A percentile compares a stretch with the other conserved stretches of the same genome.
These are phyloP conservation scores for Urocitellus parryii DNA, from an alignment of 2,113 vertebrate species.

Conservation along the genomic window DNA sequence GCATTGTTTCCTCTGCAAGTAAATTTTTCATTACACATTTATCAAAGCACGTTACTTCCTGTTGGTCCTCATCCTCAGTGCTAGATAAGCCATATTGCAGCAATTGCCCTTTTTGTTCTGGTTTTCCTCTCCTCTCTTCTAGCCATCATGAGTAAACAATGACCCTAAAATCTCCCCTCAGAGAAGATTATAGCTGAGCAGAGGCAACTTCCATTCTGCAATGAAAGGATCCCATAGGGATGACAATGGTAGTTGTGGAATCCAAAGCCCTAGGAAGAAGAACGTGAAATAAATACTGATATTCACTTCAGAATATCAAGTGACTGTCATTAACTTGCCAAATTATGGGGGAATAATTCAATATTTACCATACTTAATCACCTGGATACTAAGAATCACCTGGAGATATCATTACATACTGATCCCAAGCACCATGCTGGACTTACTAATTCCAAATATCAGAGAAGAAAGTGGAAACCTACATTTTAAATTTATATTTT, in stretches of 20 bases:
- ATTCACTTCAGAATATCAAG: neutral
- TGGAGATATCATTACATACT: neutral
- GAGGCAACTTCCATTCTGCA: slow-evolving; percentile 10
- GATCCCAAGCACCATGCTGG: neutral
- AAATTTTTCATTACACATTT: slow-evolving; percentile 74
- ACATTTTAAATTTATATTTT: neutral
- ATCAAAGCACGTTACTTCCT: slow-evolving; percentile 60
- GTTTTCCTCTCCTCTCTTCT: neutral
- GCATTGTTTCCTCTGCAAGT: slow-evolving; percentile 69
- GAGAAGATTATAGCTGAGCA: neutral
- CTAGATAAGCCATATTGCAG: neutral
- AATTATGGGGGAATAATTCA: neutral
- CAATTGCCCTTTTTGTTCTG: neutral
- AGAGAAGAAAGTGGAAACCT: neutral
- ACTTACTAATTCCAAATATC: neutral
- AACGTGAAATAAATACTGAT: neutral
- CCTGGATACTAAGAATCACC: neutral
- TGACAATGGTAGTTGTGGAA: neutral
- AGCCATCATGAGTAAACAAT: neutral
- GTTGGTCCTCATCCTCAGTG: neutral
- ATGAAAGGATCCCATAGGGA: neutral
- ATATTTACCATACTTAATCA: neutral
- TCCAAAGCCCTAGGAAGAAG: neutral
- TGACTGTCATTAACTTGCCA: neutral
- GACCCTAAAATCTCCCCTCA: neutral